A percentile compares a stretch with the other conserved stretches of the same genome.
phyloP scores from a whole-genome alignment of 2,113 vertebrate species.

The Ranitomeya imitator region DNA sequence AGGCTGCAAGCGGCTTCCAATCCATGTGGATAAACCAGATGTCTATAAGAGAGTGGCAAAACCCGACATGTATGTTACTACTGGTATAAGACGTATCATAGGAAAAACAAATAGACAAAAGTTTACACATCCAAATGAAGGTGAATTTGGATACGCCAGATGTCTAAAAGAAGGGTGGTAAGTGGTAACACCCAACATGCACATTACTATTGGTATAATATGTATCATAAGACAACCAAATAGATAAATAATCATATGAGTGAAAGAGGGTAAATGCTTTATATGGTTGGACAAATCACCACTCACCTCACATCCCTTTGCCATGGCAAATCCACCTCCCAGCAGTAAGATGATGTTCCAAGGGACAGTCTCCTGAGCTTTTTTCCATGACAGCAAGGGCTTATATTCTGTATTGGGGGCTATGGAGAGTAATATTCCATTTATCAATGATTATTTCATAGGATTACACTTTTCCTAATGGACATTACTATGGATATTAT shows the following conservation, averaged over 20 bases:
- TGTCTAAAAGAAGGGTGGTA: too few species aligned
- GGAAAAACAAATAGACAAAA: background rate
- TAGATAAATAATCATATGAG: too few species aligned
- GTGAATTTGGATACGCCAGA: too few species aligned
- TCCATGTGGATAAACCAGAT: constrained; percentile 91
- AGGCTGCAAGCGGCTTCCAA: constrained; percentile 87
- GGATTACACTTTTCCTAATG: background rate
- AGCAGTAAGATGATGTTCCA: constrained; percentile 95
- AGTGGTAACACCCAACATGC: too few species aligned
- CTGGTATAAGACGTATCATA: background rate
- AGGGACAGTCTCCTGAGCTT: constrained; percentile 87
- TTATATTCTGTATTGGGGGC: constrained; percentile 82
- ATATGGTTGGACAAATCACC: background rate
- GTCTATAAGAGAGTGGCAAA: constrained; percentile 72
- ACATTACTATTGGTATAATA: too few species aligned
- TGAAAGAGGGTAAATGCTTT: too few species aligned
- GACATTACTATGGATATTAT: background rate
- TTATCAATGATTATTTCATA: background rate
- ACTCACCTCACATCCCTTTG: constrained; percentile 94
- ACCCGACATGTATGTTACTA: background rate
- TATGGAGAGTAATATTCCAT: constrained; percentile 64
- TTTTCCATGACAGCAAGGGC: constrained; percentile 90
- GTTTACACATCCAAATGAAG: background rate
- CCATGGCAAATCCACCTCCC: constrained; percentile 96
- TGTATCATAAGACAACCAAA: too few species aligned